Percentiles rank a stretch among this genome's conserved stretches.
phyloP scores from a whole-genome alignment of 92 coral and sea anemone species.

The Phenganax stokvisi region DNA sequence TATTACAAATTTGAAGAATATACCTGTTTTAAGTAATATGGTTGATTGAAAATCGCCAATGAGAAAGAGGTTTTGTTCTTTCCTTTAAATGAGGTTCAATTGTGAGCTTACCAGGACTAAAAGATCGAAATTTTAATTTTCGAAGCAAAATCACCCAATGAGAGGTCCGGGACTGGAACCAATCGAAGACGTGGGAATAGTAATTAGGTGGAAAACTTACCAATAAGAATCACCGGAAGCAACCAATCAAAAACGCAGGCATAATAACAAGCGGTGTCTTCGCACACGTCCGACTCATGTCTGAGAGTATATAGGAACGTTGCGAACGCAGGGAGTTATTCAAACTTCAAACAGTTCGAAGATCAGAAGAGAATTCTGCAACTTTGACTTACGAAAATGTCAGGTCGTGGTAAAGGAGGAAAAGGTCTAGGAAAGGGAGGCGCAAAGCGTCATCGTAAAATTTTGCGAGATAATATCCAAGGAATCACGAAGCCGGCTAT shows the following conservation, averaged over 20 bases:
- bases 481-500: slow-evolving; percentile 87
- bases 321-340: background rate
- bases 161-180: background rate
- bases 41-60: too few species aligned
- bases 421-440: slow-evolving; percentile 88
- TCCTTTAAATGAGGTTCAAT: too few species aligned
- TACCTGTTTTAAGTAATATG: too few species aligned
- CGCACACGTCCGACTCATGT: background rate
- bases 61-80: too few species aligned
- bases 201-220: background rate
- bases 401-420: slow-evolving; percentile 80
- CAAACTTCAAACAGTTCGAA: background rate
- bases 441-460: slow-evolving; percentile 89
- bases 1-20: too few species aligned
- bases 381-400: slow-evolving; percentile 35
- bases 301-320: background rate
- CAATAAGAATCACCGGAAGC: background rate
- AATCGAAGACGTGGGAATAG: background rate
- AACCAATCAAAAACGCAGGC: too few species aligned
- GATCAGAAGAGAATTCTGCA: background rate
- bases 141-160: background rate
- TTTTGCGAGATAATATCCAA: slow-evolving; percentile 83
- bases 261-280: background rate
- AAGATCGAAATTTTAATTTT: background rate
- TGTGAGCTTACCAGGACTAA: background rate